A percentile compares a stretch with the other conserved stretches of the same genome.
These are phyloP conservation scores for Asteroscopus sphinx DNA, from an alignment of 2,888 invertebrate species.

Conservation along the genomic window DNA sequence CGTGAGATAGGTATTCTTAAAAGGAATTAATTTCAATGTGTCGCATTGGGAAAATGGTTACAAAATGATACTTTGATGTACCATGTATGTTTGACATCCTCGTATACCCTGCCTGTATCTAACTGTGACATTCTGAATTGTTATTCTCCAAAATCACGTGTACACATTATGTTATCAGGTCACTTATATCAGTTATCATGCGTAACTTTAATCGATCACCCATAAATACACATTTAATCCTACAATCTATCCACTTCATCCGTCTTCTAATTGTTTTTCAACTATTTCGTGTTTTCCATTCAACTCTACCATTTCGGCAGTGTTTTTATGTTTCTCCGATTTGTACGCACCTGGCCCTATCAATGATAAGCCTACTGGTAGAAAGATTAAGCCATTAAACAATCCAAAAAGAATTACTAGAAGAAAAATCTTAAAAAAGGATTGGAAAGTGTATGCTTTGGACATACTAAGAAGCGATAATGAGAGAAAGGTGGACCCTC, in stretches of 20 bases:
- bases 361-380: slow-evolving; percentile 93
- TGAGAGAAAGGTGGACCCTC: slow-evolving; percentile 93
- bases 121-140: slow-evolving; percentile 9
- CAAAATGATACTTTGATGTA: slow-evolving; percentile 30
- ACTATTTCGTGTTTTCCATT: slow-evolving; percentile 70
- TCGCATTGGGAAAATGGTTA: slow-evolving; percentile 1
- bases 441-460: slow-evolving; percentile 93
- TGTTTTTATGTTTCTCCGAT: slow-evolving; percentile 58
- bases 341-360: slow-evolving; percentile 91
- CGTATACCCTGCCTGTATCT: too few relatives aligned
- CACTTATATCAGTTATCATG: slow-evolving; percentile 30
- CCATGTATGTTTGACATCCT: too few relatives aligned
- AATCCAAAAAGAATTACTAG: slow-evolving; percentile 94
- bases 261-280: slow-evolving; percentile 60
- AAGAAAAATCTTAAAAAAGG: slow-evolving; percentile 94
- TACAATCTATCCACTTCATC: slow-evolving; percentile 40
- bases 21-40: not conserved
- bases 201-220: slow-evolving; percentile 22
- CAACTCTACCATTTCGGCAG: slow-evolving; percentile 76
- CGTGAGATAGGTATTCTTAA: not conserved
- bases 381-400: slow-evolving; percentile 93
- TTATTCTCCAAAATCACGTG: slow-evolving; percentile 7
- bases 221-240: slow-evolving; percentile 19
- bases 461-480: slow-evolving; percentile 92
- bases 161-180: slow-evolving; percentile 1